These are phyloP conservation scores for Neosilurus hyrtlii DNA, from an alignment of 2,797 vertebrate genomes.

Conservation along the genomic window DNA sequence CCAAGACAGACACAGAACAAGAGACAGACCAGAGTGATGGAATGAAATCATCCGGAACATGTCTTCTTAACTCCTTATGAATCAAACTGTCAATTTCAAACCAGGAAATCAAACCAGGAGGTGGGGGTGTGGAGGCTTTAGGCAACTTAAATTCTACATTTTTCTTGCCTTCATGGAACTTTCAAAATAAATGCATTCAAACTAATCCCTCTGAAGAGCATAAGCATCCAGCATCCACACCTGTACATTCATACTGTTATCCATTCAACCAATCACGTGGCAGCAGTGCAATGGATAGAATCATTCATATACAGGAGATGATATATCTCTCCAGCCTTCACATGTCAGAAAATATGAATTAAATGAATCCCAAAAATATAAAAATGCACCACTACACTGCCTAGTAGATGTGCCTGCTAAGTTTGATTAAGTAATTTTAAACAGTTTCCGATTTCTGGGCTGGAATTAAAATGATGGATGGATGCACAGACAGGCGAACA, in stretches of 20 bases:
- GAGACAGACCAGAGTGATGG: not conserved
- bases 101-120: not conserved
- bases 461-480: too few species aligned
- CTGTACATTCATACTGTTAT: not conserved
- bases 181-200: too few species aligned
- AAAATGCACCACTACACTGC: too few species aligned
- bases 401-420: too few species aligned
- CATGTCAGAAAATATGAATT: too few species aligned
- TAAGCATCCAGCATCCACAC: not conserved
- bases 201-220: not conserved
- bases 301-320: not conserved
- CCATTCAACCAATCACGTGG: not conserved
- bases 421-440: too few species aligned
- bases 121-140: too few species aligned
- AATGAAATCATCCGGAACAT: not conserved
- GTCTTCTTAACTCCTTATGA: not conserved
- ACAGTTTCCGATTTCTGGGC: too few species aligned
- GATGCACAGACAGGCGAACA: too few species aligned
- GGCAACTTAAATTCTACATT: not conserved
- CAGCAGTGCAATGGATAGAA: not conserved
- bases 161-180: not conserved
- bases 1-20: not conserved
- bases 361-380: too few species aligned
- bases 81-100: not conserved
- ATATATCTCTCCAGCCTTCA: too few species aligned